Percentiles rank a stretch among this genome's conserved stretches.
These are phyloP conservation scores for Artemisiospiza belli DNA, from an alignment of 2,113 vertebrate species.

Conservation along the genomic window DNA sequence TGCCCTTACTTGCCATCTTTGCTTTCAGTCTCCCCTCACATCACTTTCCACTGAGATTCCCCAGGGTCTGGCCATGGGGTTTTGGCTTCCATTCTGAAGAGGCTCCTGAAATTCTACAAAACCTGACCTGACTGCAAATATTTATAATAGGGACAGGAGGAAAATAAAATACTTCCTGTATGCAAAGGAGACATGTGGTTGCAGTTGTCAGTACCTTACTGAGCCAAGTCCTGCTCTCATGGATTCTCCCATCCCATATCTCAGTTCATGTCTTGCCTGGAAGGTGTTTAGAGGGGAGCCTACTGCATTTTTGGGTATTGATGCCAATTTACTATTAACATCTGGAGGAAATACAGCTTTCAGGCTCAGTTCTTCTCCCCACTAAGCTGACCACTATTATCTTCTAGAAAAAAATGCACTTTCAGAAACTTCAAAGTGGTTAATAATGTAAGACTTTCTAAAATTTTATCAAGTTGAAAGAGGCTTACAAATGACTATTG, in stretches of 20 bases:
- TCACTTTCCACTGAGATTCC: background rate
- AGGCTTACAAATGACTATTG: background rate
- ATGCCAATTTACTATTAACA: background rate
- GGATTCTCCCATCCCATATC: background rate
- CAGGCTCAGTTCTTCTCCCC: background rate
- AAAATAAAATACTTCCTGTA: background rate
- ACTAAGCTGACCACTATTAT: background rate
- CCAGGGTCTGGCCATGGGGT: background rate
- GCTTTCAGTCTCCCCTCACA: background rate
- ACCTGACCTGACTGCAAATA: background rate
- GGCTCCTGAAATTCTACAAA: background rate
- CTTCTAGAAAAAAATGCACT: background rate
- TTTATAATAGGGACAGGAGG: background rate
- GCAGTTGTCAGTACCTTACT: background rate
- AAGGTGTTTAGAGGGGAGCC: background rate
- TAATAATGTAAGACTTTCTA: background rate
- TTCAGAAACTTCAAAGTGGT: background rate
- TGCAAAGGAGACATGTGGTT: background rate
- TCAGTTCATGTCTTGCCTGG: no score
- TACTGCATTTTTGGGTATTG: accelerated
- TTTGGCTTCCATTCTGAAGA: background rate
- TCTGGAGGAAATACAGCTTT: background rate
- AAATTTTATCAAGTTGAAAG: background rate
- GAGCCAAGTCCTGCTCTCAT: background rate
- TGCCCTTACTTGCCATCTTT: background rate